Conservation (phyloP, 1,140 invertebrate genomes). For the Sipha flava region DNA sequence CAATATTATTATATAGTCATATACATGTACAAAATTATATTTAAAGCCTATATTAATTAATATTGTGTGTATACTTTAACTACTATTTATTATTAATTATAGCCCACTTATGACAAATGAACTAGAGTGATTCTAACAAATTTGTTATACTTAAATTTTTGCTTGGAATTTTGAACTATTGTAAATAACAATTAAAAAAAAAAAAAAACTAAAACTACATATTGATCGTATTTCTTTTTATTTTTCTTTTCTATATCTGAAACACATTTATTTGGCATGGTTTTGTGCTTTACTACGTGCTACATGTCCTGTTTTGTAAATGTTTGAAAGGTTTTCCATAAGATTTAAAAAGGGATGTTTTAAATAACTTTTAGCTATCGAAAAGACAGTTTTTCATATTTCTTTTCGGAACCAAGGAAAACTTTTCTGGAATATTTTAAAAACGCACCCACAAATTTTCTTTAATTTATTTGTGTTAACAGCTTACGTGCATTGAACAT, state of each 20-base stretch:
- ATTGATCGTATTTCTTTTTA: neutral
- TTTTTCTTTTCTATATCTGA: neutral
- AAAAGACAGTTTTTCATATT: neutral
- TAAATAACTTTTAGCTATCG: neutral
- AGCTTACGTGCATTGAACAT: no score
- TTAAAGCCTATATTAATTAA: neutral
- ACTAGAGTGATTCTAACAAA: conserved; percentile 17
- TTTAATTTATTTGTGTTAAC: no score
- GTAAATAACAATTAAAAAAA: neutral
- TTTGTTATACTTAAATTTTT: neutral
- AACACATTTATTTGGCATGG: neutral
- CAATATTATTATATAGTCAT: neutral
- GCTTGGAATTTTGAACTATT: conserved; percentile 18
- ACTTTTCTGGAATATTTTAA: neutral
- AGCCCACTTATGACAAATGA: neutral
- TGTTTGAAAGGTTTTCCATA: neutral
- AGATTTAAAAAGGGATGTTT: neutral
- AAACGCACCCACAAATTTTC: neutral
- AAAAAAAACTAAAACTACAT: neutral
- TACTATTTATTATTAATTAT: conserved; percentile 9
- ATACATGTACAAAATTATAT: conserved; percentile 7
- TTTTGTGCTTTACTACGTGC: neutral
- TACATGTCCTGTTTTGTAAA: neutral
- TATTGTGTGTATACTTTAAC: conserved; percentile 7
- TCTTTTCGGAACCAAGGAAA: neutral